Percentiles rank a stretch among this genome's conserved stretches.
phyloP scores from a whole-genome alignment of 2,888 invertebrate genomes.

The Himalopsyche kuldschensis region DNA sequence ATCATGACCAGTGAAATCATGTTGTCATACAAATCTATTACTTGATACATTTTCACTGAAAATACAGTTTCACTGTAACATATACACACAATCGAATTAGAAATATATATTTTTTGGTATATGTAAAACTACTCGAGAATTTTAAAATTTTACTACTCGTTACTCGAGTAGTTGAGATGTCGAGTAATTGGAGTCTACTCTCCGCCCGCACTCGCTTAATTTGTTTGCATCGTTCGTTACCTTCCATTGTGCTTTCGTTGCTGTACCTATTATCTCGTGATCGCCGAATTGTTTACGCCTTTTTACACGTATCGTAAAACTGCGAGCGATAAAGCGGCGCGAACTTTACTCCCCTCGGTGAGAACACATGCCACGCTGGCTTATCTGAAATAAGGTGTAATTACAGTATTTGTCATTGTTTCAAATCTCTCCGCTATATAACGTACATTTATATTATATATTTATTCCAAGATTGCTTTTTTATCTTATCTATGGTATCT shows the following conservation, averaged over 20 bases:
- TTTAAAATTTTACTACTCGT: no score
- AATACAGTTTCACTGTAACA: no score
- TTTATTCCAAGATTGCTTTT: neutral
- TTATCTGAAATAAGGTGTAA: neutral
- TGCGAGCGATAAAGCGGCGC: neutral
- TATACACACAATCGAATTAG: no score
- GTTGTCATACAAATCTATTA: no score
- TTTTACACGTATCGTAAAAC: neutral
- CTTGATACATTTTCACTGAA: no score
- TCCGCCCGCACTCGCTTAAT: neutral
- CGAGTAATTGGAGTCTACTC: no score
- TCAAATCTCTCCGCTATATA: neutral
- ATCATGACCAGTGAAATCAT: no score
- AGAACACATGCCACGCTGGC: neutral
- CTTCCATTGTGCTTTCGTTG: neutral
- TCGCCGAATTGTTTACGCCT: neutral
- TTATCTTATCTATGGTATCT: neutral
- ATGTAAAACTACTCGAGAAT: no score
- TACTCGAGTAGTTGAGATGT: no score
- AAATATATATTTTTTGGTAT: no score
- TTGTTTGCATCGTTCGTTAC: neutral
- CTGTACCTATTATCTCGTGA: neutral
- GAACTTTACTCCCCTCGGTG: no score
- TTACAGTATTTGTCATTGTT: neutral
- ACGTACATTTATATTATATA: neutral